Evolutionary conservation across 2,113 vertebrate genomes (phyloP).

Genomic region (Sphaerodactylus townsendi): DNA sequence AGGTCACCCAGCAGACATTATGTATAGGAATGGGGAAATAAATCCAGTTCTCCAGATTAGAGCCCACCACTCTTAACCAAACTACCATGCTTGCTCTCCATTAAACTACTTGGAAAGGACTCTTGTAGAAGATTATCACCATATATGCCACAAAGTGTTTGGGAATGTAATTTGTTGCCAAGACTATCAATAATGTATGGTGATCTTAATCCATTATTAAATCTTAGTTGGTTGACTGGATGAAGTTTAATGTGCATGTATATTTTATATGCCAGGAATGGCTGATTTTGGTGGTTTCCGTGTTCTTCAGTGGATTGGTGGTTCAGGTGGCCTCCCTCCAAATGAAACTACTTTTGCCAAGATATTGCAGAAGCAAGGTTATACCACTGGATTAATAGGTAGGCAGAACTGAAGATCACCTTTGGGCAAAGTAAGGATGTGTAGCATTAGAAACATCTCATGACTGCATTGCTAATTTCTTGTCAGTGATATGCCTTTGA

Average conservation of each 20-base stretch:
- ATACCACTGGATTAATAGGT: conserved; percentile 76
- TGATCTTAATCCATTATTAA: neutral
- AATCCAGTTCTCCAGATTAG: too few relatives aligned
- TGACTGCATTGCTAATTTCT: neutral
- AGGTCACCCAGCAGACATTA: too few relatives aligned
- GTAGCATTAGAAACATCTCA: neutral
- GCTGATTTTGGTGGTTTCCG: conserved; percentile 16
- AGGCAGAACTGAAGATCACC: neutral
- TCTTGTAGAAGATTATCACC: neutral
- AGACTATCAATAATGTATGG: neutral
- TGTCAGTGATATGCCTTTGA: neutral
- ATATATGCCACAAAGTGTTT: neutral
- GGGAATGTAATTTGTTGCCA: neutral
- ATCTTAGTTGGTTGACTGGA: neutral
- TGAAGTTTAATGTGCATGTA: neutral
- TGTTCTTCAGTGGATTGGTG: conserved; percentile 68
- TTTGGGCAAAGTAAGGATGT: neutral
- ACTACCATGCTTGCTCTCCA: too few relatives aligned
- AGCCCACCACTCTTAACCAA: too few relatives aligned
- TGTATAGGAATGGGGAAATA: too few relatives aligned
- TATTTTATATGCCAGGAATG: conserved; percentile 61
- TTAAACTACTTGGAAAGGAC: too few relatives aligned
- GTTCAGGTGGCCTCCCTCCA: conserved; percentile 71
- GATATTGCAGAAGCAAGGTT: conserved; percentile 69
- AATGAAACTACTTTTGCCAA: conserved; percentile 75